Evolutionary conservation across 2,113 vertebrate genomes (phyloP).

Genomic region (Lates calcarifer): DNA sequence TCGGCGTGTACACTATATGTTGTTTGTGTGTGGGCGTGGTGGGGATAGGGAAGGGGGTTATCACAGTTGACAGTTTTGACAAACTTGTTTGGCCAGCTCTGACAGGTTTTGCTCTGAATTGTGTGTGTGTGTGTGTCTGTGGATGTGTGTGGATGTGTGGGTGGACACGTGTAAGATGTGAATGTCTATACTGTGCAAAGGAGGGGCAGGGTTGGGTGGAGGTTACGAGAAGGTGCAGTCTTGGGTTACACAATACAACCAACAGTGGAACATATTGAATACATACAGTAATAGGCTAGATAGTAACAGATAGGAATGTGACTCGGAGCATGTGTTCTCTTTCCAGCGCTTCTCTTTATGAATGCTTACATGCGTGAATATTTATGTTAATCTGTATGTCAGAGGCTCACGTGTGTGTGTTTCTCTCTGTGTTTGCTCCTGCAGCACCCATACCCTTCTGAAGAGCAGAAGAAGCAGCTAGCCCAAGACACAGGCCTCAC

Average conservation of each 20-base stretch:
- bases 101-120: constrained; percentile 68
- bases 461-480: constrained; percentile 99
- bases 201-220: constrained; percentile 71
- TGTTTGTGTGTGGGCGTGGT: constrained; percentile 57
- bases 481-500: constrained; percentile 99
- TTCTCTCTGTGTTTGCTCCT: constrained; percentile 71
- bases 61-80: constrained; percentile 74
- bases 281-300: constrained; percentile 45
- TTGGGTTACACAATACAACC: constrained; percentile 74
- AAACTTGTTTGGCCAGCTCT: constrained; percentile 83
- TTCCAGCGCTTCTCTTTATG: constrained; percentile 7
- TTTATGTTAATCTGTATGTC: constrained; percentile 55
- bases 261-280: constrained; percentile 55
- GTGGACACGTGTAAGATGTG: constrained; percentile 51
- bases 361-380: constrained; percentile 40
- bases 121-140: constrained; percentile 16
- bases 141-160: constrained; percentile 30
- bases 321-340: constrained; percentile 36
- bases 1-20: constrained; percentile 22
- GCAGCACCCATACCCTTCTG: constrained; percentile 99
- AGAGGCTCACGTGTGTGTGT: constrained; percentile 52
- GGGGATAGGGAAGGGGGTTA: constrained; percentile 50
- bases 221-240: constrained; percentile 76
- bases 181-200: constrained; percentile 64
- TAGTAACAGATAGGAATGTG: constrained; percentile 31